These are phyloP conservation scores for Metopia argyrocephala DNA, from an alignment of 2,888 invertebrate genomes.

Conservation along the genomic window DNA sequence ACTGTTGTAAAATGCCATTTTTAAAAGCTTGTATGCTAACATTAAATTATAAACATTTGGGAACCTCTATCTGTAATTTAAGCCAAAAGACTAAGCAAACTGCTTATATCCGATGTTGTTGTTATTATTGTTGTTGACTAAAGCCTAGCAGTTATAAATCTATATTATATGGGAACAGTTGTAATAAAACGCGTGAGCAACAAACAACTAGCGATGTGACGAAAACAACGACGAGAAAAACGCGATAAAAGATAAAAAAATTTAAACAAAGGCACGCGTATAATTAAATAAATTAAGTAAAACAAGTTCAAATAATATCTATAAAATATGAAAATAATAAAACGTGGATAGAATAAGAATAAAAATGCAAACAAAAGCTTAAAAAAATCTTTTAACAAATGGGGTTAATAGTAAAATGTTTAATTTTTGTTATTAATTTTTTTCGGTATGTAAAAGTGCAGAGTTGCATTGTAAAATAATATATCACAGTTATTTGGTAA, in stretches of 20 bases:
- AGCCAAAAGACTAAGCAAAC: constrained; percentile 31
- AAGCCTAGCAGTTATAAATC: constrained; percentile 49
- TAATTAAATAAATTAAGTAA: constrained; percentile 19
- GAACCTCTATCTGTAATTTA: constrained; percentile 8
- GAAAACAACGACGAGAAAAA: neutral
- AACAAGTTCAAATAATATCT: constrained; percentile 9
- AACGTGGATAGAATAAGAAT: neutral
- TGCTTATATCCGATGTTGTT: constrained; percentile 32
- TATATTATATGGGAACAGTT: constrained; percentile 55
- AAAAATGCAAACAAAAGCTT: constrained; percentile 24
- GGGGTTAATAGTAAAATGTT: constrained; percentile 12
- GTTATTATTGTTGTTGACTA: constrained; percentile 33
- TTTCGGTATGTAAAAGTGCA: too few relatives aligned
- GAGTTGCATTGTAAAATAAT: constrained; percentile 11
- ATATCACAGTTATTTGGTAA: constrained; percentile 13
- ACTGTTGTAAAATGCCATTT: neutral
- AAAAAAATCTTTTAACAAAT: neutral
- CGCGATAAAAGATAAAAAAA: constrained; percentile 18
- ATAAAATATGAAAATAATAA: neutral
- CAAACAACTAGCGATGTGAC: constrained; percentile 45
- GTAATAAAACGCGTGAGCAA: constrained; percentile 60
- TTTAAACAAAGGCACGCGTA: constrained; percentile 48
- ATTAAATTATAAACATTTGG: constrained; percentile 10
- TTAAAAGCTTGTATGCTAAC: neutral
- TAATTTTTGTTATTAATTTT: constrained; percentile 4